Base-by-base conservation (phyloP, 2,797 vertebrate species). In the Muscicapa comitata region DNA sequence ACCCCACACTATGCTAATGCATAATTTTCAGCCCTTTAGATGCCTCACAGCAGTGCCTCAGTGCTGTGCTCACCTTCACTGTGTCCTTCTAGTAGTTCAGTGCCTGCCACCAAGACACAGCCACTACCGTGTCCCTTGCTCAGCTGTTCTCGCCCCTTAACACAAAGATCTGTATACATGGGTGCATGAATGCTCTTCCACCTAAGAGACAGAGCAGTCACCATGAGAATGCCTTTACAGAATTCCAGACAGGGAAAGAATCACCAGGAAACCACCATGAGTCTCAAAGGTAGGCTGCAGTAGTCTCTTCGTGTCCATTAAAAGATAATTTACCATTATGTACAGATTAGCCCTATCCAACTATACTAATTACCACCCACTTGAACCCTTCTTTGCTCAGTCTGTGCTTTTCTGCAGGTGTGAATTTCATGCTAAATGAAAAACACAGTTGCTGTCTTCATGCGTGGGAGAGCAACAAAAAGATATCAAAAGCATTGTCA, bases 241-340 rank as follows among this genome's bases (percentile, higher is more conserved):
- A 54, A 53, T 47, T 87, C 38, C 43, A 76, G 17, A 5, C 17
- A 31, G 9, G 11, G 33, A 37, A 35, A 58, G 33, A 80, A 80
- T 17, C 31, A 33, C 15, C 6, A 31, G 47, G 43, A 66, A 77
- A 3, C 0, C 48, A 48, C 11, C 17, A 28, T 0, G 0, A 35
- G 17, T 54, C 18, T 20, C 16, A 35, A 54, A 51, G 6, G 9
- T 16, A 38, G n/a, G 25, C 42, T 86, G 48, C 10, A 31, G 10
- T 4, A 35, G 8, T 66, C 9, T 68, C 51, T 73, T 18, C 1
- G 1, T 37, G 31, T 33, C 48, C 23, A 45, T 67, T 63, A 55
- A 63, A 57, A 62, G 11, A 35, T 13, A 23, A 73, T 77, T 82
- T 76, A 16, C 35, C 40, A 10, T 47, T 67, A 33, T 2, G 11